Evolutionary conservation across 2,888 invertebrate species (phyloP), one percentile per base, ranked within the genome.

Genomic region (Alviniconcha strummeri): DNA sequence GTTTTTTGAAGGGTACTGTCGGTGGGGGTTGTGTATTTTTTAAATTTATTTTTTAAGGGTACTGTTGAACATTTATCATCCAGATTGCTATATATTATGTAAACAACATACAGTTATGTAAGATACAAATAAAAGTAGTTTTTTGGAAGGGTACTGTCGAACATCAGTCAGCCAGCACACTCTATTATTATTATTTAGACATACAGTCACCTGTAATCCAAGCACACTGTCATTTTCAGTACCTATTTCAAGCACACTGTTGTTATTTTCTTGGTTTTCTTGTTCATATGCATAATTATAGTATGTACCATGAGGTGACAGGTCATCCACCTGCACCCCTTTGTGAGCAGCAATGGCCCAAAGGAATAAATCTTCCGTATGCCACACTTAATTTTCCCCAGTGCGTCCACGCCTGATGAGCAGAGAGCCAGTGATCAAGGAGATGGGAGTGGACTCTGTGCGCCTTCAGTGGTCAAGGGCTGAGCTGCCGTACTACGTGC

Each of bases 391-490:
- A 36, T 36, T 36, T 81, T 19, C 81, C 84, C 36, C 82, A 91
- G 91, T 91, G 54, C 87, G 88, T 57, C 91, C 91, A 80, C 88
- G 91, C 71, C 86, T 91, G 7, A 89, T 88, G 7, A 83, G 88
- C 13, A 83, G 84, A 36, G 90, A 90, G 76, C 90, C 91, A 17
- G 87, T 67, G 64, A 84, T 90, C 54, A 86, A 84, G 54, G 90
- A 90, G 71, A 69, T 90, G 19, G 89, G 88, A 11, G 86, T 87
- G 36, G 90, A 90, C 81, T 89, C 91, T 71, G 86, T 91, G 1
- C 87, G 88, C 83, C 85, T 92, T 85, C 88, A 90, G 84, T 92
- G 92, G 92, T 86, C 87, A 85, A 90, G 90, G 77, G 91, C 90
- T 9, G 89, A 91, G 78, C 83, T 90, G 17, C 91, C 91, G 2